Conservation (phyloP, 2,888 invertebrate species). For the Helobdella robusta region DNA sequence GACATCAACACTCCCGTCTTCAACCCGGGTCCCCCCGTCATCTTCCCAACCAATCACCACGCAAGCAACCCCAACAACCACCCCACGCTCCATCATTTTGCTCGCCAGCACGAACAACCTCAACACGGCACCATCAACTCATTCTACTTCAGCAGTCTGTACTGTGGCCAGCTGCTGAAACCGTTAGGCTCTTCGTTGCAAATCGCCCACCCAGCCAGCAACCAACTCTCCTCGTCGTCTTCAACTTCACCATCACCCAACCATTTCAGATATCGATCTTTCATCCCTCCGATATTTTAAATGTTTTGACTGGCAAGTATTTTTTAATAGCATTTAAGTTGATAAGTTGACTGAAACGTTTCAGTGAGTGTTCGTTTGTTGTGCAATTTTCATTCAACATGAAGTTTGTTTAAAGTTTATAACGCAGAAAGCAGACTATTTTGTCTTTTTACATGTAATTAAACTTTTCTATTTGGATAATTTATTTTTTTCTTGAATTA, state of each 20-base stretch:
- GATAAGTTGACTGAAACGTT: too few relatives aligned
- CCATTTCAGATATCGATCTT: constrained; percentile 18
- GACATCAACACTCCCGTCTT: constrained; percentile 60
- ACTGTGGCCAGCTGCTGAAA: constrained; percentile 23
- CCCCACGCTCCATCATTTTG: neutral
- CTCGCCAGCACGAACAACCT: constrained; percentile 6
- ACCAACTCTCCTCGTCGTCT: neutral
- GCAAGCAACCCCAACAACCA: neutral
- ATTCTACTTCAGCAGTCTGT: constrained; percentile 26
- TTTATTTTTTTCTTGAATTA: too few relatives aligned
- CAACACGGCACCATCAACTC: neutral
- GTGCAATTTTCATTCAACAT: too few relatives aligned
- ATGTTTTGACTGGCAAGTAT: too few relatives aligned
- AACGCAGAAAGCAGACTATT: too few relatives aligned
- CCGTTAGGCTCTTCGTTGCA: neutral
- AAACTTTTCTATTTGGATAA: too few relatives aligned
- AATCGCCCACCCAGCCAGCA: neutral
- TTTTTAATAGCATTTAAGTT: too few relatives aligned
- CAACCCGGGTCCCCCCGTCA: constrained; percentile 19
- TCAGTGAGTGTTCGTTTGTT: too few relatives aligned
- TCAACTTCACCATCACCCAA: constrained; percentile 5
- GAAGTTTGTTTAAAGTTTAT: too few relatives aligned
- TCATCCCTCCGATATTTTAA: constrained; percentile 27
- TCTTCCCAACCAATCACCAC: constrained; percentile 14
- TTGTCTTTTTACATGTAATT: too few relatives aligned